Conservation (phyloP, 1,140 invertebrate genomes). For the Brachionus calyciflorus region DNA sequence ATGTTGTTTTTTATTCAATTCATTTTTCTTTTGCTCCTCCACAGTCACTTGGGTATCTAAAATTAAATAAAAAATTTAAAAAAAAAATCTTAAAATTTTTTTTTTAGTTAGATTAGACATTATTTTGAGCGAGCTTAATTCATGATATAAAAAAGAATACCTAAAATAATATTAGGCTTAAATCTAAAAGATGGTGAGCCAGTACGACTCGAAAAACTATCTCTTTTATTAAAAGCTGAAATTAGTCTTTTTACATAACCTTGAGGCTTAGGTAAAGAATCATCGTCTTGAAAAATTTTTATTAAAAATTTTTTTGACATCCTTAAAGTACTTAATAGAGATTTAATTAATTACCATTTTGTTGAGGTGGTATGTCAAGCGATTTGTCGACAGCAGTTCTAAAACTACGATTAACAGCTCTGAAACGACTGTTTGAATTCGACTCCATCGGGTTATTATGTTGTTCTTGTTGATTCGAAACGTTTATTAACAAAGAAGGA, state of each 20-base stretch:
- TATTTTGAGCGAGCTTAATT: too few species aligned
- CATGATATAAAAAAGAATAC: not conserved
- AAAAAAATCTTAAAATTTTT: too few species aligned
- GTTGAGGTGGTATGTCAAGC: not conserved
- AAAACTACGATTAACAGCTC: constrained; percentile 36
- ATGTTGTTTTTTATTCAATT: not conserved
- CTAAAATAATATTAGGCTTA: not conserved
- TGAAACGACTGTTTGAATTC: not conserved
- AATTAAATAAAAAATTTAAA: not conserved
- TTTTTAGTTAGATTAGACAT: too few species aligned
- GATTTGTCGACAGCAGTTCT: constrained; percentile 43
- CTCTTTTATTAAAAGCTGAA: not conserved
- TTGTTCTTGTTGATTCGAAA: not conserved
- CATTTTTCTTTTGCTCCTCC: not conserved
- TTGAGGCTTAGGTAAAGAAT: not conserved
- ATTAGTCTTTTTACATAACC: constrained; percentile 20
- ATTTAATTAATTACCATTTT: constrained; percentile 28
- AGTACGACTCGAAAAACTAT: not conserved
- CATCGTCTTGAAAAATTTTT: not conserved
- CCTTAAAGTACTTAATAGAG: too few species aligned
- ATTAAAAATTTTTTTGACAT: too few species aligned
- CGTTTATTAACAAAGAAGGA: not conserved
- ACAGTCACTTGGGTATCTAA: not conserved
- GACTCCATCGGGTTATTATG: not conserved
- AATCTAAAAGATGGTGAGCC: not conserved